Conservation (phyloP, 1,140 invertebrate genomes). For the Pseudomyrmex gracilis region DNA sequence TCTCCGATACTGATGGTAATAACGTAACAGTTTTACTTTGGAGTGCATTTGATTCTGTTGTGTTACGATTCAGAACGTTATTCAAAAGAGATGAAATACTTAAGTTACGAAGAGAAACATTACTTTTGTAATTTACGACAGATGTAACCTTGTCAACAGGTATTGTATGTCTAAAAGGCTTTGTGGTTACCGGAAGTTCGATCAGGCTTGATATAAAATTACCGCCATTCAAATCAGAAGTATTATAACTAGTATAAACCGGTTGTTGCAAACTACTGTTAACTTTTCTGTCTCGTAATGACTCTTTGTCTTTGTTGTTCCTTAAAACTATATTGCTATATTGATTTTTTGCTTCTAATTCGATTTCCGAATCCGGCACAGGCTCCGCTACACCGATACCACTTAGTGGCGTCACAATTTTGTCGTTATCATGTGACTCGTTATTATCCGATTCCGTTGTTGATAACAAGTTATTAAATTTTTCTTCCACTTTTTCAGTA, state of each 20-base stretch:
- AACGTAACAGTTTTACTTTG: not conserved
- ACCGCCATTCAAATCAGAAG: slow-evolving; percentile 86
- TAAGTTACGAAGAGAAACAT: not conserved
- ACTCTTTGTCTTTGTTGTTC: slow-evolving; percentile 59
- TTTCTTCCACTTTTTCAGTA: not conserved
- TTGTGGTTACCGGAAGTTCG: slow-evolving; percentile 79
- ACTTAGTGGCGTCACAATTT: slow-evolving; percentile 67
- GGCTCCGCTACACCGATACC: slow-evolving; percentile 80
- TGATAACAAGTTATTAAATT: not conserved
- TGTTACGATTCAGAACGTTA: not conserved
- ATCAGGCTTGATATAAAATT: slow-evolving; percentile 77
- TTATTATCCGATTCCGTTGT: not conserved
- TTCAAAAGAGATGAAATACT: not conserved
- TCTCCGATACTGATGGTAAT: slow-evolving; percentile 62
- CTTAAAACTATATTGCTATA: slow-evolving; percentile 71
- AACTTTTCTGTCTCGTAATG: slow-evolving; percentile 59
- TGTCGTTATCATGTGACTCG: slow-evolving; percentile 9
- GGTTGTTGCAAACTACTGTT: slow-evolving; percentile 77
- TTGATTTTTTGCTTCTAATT: slow-evolving; percentile 78
- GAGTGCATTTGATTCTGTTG: not conserved
- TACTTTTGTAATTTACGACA: slow-evolving; percentile 39
- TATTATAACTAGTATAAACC: slow-evolving; percentile 89
- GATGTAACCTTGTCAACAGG: slow-evolving; percentile 89
- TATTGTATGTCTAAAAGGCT: slow-evolving; percentile 87
- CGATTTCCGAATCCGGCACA: slow-evolving; percentile 79